Base-by-base conservation (phyloP, 2,888 invertebrate species). In the Mimumesa dahlbomi region DNA sequence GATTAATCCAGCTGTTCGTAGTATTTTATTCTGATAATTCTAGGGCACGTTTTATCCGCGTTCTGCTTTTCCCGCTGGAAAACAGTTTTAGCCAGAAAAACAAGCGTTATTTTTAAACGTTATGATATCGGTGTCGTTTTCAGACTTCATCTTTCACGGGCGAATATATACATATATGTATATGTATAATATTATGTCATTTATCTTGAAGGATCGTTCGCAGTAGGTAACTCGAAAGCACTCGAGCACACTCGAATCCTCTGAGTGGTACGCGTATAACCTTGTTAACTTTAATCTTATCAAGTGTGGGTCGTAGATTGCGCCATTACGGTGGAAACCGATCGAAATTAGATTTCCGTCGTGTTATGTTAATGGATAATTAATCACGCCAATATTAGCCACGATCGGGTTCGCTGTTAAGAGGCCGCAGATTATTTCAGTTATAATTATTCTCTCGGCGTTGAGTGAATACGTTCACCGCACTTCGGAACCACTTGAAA, bases 401-500 rank as follows among this genome's bases (percentile, higher is more conserved):
- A 9, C 9, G 54, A 53, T 63, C 34, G 46, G 36, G 46, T 38
- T 49, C 19, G 19, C 38, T 34, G 49, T 34, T 48, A 48, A 53
- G 54, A 58, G 62, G n/a, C 57, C 57, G 49, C 54, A 43, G 58
- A 69, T 64, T 69, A 59, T 72, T 63, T 46, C 69, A 18, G 50
- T 54, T 46, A 73, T 73, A 62, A 73, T 71, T 54, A 61, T 66
- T 66, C 50, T 67, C 63, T 57, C 21, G 21, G 36, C 52, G 46
- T 25, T 14, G 53, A 69, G 69, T 62, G 70, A 52, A 40, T 46
- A 56, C 45, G 63, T 46, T 67, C 67, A 21, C 14, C 29, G 57
- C 63, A 49, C 71, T 67, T 64, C 25, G 40, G 40, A 4, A 34
- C 42, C 73, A 70, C 73, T 73, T 38, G 58, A 66, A 73, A 52